Base-by-base conservation (phyloP, 2,797 vertebrate genomes). In the Gephyroberyx darwinii region DNA sequence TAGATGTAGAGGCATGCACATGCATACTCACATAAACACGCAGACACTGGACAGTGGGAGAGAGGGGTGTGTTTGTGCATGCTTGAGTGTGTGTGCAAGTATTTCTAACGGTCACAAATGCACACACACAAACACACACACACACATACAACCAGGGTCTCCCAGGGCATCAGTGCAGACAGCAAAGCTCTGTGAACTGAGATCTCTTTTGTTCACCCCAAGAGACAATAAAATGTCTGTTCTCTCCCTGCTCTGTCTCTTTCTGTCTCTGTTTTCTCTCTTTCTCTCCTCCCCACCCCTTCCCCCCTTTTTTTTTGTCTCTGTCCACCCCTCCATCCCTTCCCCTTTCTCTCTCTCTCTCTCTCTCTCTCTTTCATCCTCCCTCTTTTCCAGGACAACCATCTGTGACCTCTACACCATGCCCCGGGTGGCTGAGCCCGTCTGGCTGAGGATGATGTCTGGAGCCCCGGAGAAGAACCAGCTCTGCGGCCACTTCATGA, bases 361-460 rank as follows among this genome's bases (percentile, higher is more conserved):
- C 65, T 63, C 20, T 39, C 14, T 52, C 72, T 69, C 17, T 55
- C 59, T 87, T 83, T 84, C 71, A 78, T 87, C 74, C 67, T 66
- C 53, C 71, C 61, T 60, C 63, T 62, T 48, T 65, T 20, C 60
- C 88, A 99, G 98, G 92, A 96, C 95, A 57, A 97, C 96, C 63
- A 96, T 99, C 88, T 97, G 96, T 82, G 96, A 99, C 87, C 96
- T 99, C 52, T 99, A 99, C 87, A 99, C 96, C 10, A 99, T 99
- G 98, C 98, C 98, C 5, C 94, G 98, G 7, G 96, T 99, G 69
- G 93, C 95, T 5, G 97, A 99, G 86, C 98, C 98, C 3, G 98
- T 98, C 60, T 99, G 98, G 98, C 92, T 99, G 67, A 97, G 96
- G 0, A 99, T 99, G 98, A 99, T 98, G 96, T 99, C 98, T 0